A percentile compares a stretch with the other conserved stretches of the same genome.
Evolutionary conservation across 2,888 invertebrate species (phyloP).

Genomic region (Schizotus pectinicornis): DNA sequence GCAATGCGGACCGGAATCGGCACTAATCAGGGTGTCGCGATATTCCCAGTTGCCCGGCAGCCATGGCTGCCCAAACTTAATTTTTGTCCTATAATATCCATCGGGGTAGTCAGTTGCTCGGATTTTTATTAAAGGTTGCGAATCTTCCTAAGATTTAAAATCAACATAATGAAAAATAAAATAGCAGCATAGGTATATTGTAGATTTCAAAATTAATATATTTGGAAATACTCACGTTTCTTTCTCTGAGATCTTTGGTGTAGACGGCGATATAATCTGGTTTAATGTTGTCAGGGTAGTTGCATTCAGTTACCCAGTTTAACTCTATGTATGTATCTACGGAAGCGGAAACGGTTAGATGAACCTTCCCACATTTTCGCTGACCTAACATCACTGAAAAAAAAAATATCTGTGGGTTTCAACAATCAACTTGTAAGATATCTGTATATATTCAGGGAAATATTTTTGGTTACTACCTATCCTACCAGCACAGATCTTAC

Average conservation of each 20-base stretch:
- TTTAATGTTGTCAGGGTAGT: conserved; percentile 40
- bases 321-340: conserved; percentile 61
- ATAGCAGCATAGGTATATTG: no score
- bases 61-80: conserved; percentile 63
- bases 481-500: no score
- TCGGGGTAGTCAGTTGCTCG: conserved; percentile 54
- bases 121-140: conserved; percentile 54
- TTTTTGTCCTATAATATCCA: conserved; percentile 62
- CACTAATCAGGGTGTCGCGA: conserved; percentile 46
- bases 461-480: no score
- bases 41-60: conserved; percentile 69
- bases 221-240: conserved; percentile 45
- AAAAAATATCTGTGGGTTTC: no score
- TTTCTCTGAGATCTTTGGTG: conserved; percentile 49
- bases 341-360: conserved; percentile 61
- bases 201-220: not conserved
- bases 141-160: conserved; percentile 56
- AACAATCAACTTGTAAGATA: no score
- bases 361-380: conserved; percentile 58
- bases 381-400: conserved; percentile 7
- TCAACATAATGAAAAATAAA: no score
- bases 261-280: conserved; percentile 53
- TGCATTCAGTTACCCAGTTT: conserved; percentile 61
- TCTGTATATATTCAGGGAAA: no score
- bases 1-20: conserved; percentile 63